A percentile compares a stretch with the other conserved stretches of the same genome.
Evolutionary conservation across 1,140 invertebrate genomes (phyloP).

Genomic region (Zelostemma sp.): DNA sequence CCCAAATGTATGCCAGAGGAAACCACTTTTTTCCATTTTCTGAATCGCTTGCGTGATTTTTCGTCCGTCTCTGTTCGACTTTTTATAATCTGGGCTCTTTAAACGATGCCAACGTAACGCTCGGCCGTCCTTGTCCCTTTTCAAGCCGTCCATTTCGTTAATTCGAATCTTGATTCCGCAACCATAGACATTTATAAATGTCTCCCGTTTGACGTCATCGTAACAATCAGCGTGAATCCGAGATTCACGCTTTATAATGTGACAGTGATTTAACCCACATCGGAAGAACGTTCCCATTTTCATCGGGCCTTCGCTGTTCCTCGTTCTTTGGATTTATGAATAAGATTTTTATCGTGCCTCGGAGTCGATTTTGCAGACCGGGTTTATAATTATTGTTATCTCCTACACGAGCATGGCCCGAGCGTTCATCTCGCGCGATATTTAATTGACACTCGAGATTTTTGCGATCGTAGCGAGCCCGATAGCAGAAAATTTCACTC

Average conservation of each 20-base stretch:
- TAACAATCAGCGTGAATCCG: slow-evolving; percentile 36
- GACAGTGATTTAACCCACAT: slow-evolving; percentile 51
- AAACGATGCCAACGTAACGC: too few relatives aligned
- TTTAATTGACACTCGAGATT: slow-evolving; percentile 43
- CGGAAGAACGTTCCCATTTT: slow-evolving; percentile 34
- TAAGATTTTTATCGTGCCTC: slow-evolving; percentile 15
- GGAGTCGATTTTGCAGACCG: slow-evolving; percentile 24
- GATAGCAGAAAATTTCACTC: slow-evolving; percentile 40
- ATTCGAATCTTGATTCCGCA: slow-evolving; percentile 34
- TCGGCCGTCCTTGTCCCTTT: slow-evolving; percentile 12
- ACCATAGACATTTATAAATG: slow-evolving; percentile 40
- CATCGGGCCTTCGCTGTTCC: slow-evolving; percentile 29
- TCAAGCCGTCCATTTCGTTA: slow-evolving; percentile 6
- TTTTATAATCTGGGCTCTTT: too few relatives aligned
- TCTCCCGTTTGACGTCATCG: slow-evolving; percentile 45
- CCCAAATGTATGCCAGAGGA: too few relatives aligned
- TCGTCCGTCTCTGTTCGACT: too few relatives aligned
- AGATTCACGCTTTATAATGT: slow-evolving; percentile 47
- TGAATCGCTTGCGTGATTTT: too few relatives aligned
- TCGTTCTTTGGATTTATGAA: slow-evolving; percentile 11
- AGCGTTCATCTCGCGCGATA: slow-evolving; percentile 26
- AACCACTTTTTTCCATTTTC: too few relatives aligned
- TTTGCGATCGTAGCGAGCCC: slow-evolving; percentile 23
- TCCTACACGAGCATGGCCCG: slow-evolving; percentile 11
- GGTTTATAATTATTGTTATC: slow-evolving; percentile 43